Evolutionary conservation across 2,888 invertebrate genomes (phyloP).

Genomic region (Aphelenchoides bicaudatus): DNA sequence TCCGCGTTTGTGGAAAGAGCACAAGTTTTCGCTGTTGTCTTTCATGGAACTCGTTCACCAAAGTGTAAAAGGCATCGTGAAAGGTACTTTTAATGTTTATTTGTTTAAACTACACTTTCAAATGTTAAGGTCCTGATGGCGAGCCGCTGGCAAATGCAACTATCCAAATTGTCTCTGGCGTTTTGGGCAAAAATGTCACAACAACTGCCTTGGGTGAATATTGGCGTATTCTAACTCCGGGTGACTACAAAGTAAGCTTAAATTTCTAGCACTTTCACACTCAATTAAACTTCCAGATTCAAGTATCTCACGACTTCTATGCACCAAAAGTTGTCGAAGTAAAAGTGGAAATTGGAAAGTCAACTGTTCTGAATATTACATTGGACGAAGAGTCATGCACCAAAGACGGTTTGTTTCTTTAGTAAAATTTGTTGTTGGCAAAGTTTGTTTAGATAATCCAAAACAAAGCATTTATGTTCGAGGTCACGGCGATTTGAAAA

Average conservation of each 20-base stretch:
- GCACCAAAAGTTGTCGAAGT: conserved; percentile 18
- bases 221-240: conserved; percentile 85
- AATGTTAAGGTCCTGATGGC: conserved; percentile 24
- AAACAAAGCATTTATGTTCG: conserved; percentile 29
- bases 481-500: conserved; percentile 29
- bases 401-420: conserved; percentile 29
- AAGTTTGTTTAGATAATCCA: conserved; percentile 31
- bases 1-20: conserved; percentile 77
- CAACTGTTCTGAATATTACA: conserved; percentile 30
- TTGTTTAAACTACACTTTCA: too few relatives aligned
- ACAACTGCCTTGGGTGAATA: conserved; percentile 81
- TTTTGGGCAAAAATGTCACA: conserved; percentile 70
- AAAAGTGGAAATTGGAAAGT: conserved; percentile 14
- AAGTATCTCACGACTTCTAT: conserved; percentile 37
- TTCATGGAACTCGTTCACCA: conserved; percentile 78
- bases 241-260: conserved; percentile 40
- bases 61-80: conserved; percentile 50
- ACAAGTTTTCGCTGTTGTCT: conserved; percentile 76
- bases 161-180: conserved; percentile 69
- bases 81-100: too few relatives aligned
- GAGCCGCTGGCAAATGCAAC: conserved; percentile 70
- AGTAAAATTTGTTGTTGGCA: background rate
- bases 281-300: conserved; percentile 32
- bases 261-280: background rate
- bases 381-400: conserved; percentile 30